Evolutionary conservation across 2,888 invertebrate genomes (phyloP).

Genomic region (Nasonovia ribisnigri): DNA sequence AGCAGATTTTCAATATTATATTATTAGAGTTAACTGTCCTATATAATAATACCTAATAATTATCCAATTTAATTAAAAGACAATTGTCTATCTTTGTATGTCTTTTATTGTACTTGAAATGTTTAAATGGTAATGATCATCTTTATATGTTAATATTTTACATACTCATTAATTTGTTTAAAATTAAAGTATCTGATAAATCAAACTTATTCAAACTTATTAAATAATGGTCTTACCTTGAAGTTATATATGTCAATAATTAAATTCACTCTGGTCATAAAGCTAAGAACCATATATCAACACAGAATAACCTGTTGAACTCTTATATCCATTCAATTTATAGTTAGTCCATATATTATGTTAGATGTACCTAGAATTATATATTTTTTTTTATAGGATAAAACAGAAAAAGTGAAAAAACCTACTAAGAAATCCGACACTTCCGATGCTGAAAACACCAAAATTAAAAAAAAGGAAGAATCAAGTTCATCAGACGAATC

Average conservation of each 20-base stretch:
- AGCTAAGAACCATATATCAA: neutral
- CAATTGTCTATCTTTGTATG: no score
- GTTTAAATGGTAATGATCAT: no score
- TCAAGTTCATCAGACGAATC: constrained; percentile 69
- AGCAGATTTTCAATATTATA: no score
- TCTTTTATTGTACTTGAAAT: neutral
- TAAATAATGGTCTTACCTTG: neutral
- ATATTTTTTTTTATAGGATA: constrained; percentile 45
- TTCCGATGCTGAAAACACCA: constrained; percentile 58
- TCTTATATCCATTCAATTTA: neutral
- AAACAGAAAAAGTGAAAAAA: constrained; percentile 61
- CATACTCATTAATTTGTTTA: neutral
- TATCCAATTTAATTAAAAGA: no score
- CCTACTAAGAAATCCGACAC: constrained; percentile 49
- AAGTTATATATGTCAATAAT: neutral
- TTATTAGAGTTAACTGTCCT: no score
- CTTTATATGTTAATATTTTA: neutral
- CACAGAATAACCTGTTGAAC: no score
- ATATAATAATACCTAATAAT: no score
- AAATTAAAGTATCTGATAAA: neutral
- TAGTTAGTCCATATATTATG: neutral
- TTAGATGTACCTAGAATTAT: no score
- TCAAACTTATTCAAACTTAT: neutral
- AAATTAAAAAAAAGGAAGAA: constrained; percentile 54
- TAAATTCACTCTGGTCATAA: neutral